Percentiles rank a stretch among this genome's conserved stretches.
Conservation (phyloP, 2,888 invertebrate genomes). For the Craniophora ligustri region DNA sequence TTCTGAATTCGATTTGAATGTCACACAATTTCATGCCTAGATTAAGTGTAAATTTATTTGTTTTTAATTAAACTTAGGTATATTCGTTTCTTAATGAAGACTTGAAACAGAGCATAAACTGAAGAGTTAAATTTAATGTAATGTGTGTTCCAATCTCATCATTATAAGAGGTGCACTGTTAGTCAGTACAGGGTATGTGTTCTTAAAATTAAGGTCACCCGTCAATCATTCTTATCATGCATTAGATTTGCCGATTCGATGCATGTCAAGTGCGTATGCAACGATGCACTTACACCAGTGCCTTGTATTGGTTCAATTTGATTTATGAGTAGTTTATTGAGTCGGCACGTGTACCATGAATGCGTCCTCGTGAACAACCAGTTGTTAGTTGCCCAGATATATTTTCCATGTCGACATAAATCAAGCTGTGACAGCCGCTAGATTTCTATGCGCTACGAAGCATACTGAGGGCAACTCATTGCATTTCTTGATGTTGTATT, state of each 20-base stretch:
- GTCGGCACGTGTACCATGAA: constrained; percentile 57
- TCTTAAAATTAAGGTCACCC: constrained; percentile 51
- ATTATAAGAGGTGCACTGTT: constrained; percentile 25
- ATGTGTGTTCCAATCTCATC: constrained; percentile 5
- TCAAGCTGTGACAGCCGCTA: constrained; percentile 29
- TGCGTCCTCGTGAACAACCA: constrained; percentile 51
- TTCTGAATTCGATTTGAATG: too few species aligned
- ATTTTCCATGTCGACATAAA: constrained; percentile 44
- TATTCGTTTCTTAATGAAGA: neutral
- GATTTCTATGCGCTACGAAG: constrained; percentile 16
- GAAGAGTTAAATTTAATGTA: neutral
- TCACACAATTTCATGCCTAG: too few species aligned
- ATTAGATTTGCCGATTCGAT: constrained; percentile 54
- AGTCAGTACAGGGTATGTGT: constrained; percentile 17
- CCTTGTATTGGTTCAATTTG: constrained; percentile 58
- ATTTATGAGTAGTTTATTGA: constrained; percentile 58
- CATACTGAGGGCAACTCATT: constrained; percentile 14
- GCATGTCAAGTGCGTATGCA: constrained; percentile 54
- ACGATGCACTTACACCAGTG: constrained; percentile 49
- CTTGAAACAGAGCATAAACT: neutral
- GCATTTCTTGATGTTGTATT: constrained; percentile 21
- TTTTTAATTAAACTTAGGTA: too few species aligned
- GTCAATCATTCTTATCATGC: constrained; percentile 55
- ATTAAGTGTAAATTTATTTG: too few species aligned
- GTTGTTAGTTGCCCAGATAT: constrained; percentile 41